Percentiles rank a stretch among this genome's conserved stretches.
Evolutionary conservation across 2,113 vertebrate species (phyloP).

Genomic region (Cyphotilapia sp.): DNA sequence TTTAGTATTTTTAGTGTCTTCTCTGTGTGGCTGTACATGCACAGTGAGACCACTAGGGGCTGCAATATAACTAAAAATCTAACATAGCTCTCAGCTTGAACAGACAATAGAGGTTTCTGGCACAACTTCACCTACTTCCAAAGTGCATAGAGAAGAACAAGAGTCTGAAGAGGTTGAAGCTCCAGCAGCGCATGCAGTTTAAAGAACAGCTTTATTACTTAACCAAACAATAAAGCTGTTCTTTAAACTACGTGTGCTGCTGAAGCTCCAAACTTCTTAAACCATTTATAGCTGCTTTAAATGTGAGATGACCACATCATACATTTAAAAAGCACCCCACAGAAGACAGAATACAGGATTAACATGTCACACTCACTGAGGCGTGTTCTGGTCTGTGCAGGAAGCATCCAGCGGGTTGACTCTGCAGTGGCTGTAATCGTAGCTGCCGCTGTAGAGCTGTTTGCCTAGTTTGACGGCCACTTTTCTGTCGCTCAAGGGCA

Average conservation of each 20-base stretch:
- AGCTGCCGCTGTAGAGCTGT: conserved; percentile 71
- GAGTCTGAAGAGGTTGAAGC: neutral
- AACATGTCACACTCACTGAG: conserved; percentile 57
- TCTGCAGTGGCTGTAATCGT: conserved; percentile 72
- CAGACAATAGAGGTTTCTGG: neutral
- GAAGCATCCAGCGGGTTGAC: conserved; percentile 73
- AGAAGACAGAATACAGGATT: neutral
- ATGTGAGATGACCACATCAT: neutral
- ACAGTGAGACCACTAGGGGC: conserved; percentile 14
- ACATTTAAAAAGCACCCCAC: neutral
- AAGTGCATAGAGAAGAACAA: neutral
- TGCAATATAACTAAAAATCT: neutral
- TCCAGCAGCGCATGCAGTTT: neutral
- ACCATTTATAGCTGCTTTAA: neutral
- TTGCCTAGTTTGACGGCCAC: conserved; percentile 74
- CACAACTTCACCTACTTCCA: neutral
- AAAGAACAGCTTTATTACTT: neutral
- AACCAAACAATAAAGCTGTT: neutral
- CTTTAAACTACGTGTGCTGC: neutral
- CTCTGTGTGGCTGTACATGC: neutral
- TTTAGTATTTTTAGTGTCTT: neutral
- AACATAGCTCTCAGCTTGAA: neutral
- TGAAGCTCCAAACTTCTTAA: neutral
- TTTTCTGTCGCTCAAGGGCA: conserved; percentile 73
- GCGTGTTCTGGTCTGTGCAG: conserved; percentile 40